phyloP scores from a whole-genome alignment of 2,888 invertebrate species.

The Eurois occulta region DNA sequence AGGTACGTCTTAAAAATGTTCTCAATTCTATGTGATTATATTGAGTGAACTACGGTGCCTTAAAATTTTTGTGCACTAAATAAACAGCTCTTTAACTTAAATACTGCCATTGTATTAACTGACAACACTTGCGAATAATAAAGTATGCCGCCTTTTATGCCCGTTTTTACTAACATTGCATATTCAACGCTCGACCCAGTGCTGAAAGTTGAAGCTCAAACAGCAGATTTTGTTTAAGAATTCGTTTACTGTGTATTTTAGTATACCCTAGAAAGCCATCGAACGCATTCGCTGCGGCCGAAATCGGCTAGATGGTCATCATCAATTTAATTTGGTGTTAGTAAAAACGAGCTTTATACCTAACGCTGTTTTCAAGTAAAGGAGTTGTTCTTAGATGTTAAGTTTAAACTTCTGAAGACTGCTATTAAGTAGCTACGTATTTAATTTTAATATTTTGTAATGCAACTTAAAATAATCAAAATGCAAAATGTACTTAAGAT shows the following conservation, averaged over 20 bases:
- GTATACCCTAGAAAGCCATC: background rate
- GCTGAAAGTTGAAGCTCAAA: background rate
- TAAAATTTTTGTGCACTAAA: slow-evolving; percentile 14
- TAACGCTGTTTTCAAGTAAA: background rate
- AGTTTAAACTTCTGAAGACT: slow-evolving; percentile 46
- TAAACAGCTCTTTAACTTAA: slow-evolving; percentile 7
- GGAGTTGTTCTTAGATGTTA: slow-evolving; percentile 29
- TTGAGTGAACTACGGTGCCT: background rate
- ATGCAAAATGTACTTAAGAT: slow-evolving; percentile 57
- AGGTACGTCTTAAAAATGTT: background rate
- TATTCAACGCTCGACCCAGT: background rate
- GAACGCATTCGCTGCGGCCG: background rate
- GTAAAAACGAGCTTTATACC: background rate
- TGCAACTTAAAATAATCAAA: slow-evolving; percentile 16
- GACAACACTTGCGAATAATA: background rate
- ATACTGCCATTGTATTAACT: slow-evolving; percentile 6
- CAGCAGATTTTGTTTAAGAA: background rate
- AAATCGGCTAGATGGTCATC: background rate
- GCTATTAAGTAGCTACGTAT: slow-evolving; percentile 42
- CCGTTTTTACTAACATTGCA: background rate
- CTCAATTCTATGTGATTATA: background rate
- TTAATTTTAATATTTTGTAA: slow-evolving; percentile 33
- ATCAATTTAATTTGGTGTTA: background rate
- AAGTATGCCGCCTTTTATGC: background rate
- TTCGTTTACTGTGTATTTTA: background rate